Percentiles rank a stretch among this genome's conserved stretches.
Evolutionary conservation across 2,888 invertebrate genomes (phyloP).

Genomic region (Melanargia galathea): DNA sequence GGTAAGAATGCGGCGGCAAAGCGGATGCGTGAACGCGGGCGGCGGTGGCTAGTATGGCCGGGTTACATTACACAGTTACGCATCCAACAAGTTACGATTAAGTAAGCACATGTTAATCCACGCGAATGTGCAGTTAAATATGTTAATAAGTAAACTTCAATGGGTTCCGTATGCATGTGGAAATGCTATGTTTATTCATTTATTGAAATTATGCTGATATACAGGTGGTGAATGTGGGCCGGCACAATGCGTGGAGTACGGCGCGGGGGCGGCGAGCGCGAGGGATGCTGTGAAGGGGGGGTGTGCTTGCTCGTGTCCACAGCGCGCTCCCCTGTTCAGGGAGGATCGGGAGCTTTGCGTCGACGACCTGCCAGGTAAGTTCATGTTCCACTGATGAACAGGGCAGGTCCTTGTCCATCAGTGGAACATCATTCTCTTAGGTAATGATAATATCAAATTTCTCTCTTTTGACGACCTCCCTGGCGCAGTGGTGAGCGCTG

Average conservation of each 20-base stretch:
- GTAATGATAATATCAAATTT: too few relatives aligned
- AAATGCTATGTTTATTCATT: slow-evolving; percentile 24
- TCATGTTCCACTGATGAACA: neutral
- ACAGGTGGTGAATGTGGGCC: slow-evolving; percentile 65
- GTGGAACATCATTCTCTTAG: too few relatives aligned
- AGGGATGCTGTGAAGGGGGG: slow-evolving; percentile 49
- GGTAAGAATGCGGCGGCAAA: slow-evolving; percentile 61
- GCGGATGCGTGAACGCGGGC: slow-evolving; percentile 50
- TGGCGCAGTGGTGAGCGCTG: too few relatives aligned
- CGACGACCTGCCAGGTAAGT: slow-evolving; percentile 90
- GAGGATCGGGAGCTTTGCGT: slow-evolving; percentile 93
- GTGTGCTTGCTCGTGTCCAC: slow-evolving; percentile 91
- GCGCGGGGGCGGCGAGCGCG: slow-evolving; percentile 57
- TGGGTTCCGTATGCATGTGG: slow-evolving; percentile 7
- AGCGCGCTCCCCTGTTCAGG: slow-evolving; percentile 89
- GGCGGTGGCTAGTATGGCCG: slow-evolving; percentile 74
- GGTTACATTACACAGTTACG: slow-evolving; percentile 48
- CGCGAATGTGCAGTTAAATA: slow-evolving; percentile 15
- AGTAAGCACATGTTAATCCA: slow-evolving; percentile 14
- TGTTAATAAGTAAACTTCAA: slow-evolving; percentile 17
- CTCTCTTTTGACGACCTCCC: too few relatives aligned
- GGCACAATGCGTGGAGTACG: slow-evolving; percentile 69
- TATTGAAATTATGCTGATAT: slow-evolving; percentile 20
- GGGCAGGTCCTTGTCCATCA: too few relatives aligned
- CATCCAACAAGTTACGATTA: slow-evolving; percentile 5